Conservation (phyloP, 2,888 invertebrate genomes). For the Helobdella robusta region DNA sequence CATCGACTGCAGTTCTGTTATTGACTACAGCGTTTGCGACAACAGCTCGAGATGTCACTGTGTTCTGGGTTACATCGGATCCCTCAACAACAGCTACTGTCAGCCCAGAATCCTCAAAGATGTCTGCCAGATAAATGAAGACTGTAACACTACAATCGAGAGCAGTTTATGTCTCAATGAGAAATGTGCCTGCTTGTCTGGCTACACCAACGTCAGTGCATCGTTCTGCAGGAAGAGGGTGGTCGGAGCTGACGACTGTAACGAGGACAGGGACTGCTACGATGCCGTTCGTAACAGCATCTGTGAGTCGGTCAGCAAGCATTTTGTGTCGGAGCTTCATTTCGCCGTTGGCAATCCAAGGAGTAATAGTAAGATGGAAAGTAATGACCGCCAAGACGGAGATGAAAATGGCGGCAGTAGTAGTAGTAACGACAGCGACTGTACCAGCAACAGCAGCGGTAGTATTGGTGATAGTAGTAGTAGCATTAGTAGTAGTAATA, state of each 20-base stretch:
- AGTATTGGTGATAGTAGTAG: no score
- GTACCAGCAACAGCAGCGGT: no score
- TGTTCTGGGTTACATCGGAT: constrained; percentile 23
- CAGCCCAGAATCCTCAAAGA: constrained; percentile 13
- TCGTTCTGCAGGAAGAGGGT: constrained; percentile 4
- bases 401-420: neutral
- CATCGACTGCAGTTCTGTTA: constrained; percentile 17
- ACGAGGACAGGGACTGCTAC: constrained; percentile 11
- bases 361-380: neutral
- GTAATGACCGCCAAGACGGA: neutral
- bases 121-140: neutral
- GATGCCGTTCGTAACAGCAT: constrained; percentile 18
- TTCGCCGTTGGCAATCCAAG: no score
- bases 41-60: constrained; percentile 27
- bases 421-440: no score
- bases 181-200: neutral
- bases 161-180: neutral
- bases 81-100: neutral
- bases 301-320: no score
- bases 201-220: neutral
- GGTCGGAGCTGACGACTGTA: constrained; percentile 13
- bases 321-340: no score
- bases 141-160: neutral
- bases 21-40: constrained; percentile 26
- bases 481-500: no score